These are phyloP conservation scores for Lagopus leucura DNA, from an alignment of 2,113 vertebrate species.

Conservation along the genomic window DNA sequence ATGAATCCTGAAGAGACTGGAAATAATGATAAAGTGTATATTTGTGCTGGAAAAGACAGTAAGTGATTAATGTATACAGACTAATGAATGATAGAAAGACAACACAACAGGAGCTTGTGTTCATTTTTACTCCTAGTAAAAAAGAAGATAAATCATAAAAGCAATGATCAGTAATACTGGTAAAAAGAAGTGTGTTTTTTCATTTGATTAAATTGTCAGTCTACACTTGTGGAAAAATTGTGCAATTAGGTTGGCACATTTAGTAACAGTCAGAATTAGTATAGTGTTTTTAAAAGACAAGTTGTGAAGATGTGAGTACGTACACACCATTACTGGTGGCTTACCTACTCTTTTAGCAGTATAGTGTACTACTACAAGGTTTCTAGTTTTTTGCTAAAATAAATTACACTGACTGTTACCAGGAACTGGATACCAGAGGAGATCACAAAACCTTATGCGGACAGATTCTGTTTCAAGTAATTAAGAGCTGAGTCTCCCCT, in stretches of 20 bases:
- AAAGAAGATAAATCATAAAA: not conserved
- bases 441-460: not conserved
- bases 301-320: not conserved
- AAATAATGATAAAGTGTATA: not conserved
- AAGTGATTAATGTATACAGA: not conserved
- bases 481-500: not conserved
- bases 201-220: not conserved
- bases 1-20: not conserved
- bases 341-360: not conserved
- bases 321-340: not conserved
- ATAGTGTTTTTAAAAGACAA: not conserved
- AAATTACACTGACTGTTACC: not conserved
- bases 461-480: not conserved
- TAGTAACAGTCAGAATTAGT: not conserved
- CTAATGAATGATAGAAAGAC: not conserved
- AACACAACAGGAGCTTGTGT: not conserved
- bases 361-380: not conserved
- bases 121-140: not conserved
- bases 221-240: not conserved
- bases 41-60: not conserved
- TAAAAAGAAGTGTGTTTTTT: not conserved
- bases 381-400: not conserved
- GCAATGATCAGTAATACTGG: not conserved
- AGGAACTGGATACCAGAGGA: not conserved
- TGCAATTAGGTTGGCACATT: not conserved